These are phyloP conservation scores for Luperina testacea DNA, from an alignment of 2,888 invertebrate species.

Conservation along the genomic window DNA sequence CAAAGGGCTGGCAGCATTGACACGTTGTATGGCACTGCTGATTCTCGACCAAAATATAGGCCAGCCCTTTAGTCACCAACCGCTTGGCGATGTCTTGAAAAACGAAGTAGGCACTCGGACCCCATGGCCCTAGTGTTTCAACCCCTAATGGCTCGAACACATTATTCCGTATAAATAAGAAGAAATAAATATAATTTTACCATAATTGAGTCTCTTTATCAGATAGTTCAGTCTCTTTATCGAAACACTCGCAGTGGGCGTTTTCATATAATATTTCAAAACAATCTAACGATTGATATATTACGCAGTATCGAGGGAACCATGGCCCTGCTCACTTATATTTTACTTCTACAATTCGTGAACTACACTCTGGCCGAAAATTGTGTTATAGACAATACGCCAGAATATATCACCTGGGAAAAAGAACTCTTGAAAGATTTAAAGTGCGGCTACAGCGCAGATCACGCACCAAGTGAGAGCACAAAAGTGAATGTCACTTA, in stretches of 20 bases:
- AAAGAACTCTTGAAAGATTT: slow-evolving; percentile 56
- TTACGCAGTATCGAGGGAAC: slow-evolving; percentile 35
- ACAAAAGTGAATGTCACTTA: slow-evolving; percentile 59
- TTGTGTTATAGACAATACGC: slow-evolving; percentile 30
- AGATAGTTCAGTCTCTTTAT: background rate
- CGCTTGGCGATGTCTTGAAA: background rate
- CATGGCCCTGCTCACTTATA: slow-evolving; percentile 44
- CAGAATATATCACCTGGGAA: slow-evolving; percentile 59
- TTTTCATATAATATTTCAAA: slow-evolving; percentile 19
- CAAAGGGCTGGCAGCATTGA: no score
- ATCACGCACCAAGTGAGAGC: slow-evolving; percentile 25
- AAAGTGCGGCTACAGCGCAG: background rate
- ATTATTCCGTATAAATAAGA: background rate
- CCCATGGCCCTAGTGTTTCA: background rate
- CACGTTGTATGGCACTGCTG: no score
- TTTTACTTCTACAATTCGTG: slow-evolving; percentile 33
- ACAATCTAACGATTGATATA: background rate
- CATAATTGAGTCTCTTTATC: no score
- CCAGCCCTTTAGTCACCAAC: background rate
- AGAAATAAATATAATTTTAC: background rate
- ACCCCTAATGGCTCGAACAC: background rate
- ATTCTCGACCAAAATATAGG: no score
- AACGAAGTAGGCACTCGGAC: background rate
- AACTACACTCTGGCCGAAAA: slow-evolving; percentile 1
- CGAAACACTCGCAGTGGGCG: slow-evolving; percentile 29